Evolutionary conservation across 2,888 invertebrate species (phyloP).

Genomic region (Margaritifera margaritifera): DNA sequence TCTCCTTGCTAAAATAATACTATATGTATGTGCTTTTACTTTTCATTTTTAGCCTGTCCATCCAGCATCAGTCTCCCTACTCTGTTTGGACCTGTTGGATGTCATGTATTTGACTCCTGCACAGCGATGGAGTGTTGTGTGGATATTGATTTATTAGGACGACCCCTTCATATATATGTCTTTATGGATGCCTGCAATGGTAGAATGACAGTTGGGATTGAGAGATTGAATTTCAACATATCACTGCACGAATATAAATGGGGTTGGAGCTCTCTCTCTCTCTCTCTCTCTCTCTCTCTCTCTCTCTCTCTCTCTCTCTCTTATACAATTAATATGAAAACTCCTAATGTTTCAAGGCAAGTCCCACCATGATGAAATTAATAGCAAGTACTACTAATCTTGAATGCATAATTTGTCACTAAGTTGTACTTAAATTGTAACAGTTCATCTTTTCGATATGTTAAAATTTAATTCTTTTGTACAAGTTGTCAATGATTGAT

Average conservation of each 20-base stretch:
- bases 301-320: too few species aligned
- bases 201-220: conserved; percentile 32
- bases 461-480: too few species aligned
- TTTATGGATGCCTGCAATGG: conserved; percentile 33
- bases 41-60: conserved; percentile 13
- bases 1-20: background rate
- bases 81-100: conserved; percentile 12
- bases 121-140: conserved; percentile 32
- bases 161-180: conserved; percentile 20
- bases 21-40: background rate
- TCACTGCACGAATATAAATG: conserved; percentile 29
- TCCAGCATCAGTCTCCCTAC: conserved; percentile 7
- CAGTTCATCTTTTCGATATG: too few species aligned
- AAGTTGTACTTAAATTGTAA: too few species aligned
- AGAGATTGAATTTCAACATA: conserved; percentile 26
- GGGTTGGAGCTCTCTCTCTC: conserved; percentile 11
- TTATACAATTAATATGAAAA: too few species aligned
- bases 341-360: too few species aligned
- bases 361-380: too few species aligned
- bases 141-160: conserved; percentile 12
- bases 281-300: background rate
- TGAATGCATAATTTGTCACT: too few species aligned
- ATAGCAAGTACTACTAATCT: too few species aligned
- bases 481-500: too few species aligned
- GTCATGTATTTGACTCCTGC: conserved; percentile 30